Evolutionary conservation across 2,888 invertebrate species (phyloP), one percentile per base, ranked within the genome.

Genomic region (Tubulanus polymorphus): DNA sequence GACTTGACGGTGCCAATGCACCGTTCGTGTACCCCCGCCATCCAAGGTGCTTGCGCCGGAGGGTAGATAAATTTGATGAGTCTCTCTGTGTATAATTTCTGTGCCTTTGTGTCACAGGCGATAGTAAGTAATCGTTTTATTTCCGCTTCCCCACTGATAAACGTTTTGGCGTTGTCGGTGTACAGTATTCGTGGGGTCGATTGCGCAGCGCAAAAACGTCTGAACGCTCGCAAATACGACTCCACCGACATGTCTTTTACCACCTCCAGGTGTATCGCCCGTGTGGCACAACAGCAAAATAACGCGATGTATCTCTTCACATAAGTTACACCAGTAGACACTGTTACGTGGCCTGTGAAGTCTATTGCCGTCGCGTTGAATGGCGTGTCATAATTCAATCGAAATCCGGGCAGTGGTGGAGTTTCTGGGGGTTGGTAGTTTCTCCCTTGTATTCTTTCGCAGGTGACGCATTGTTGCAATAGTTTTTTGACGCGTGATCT

Each of bases 91-190:
- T 20, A 23, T 18, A 25, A 41, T n/a, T 26, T 26, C 18, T 41
- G 25, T 15, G 35, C 12, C 15, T 45, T 18, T n/a, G 15, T 6
- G 12, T 23, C 18, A 5, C 25, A 23, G 12, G 28, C 26, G 10
- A 51, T 8, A 25, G 20, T 12, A 51, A 15, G 15, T 15, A 51
- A 6, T 12, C 35, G 18, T 18, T 41, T 37, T 6, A 35, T 26
- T 41, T 41, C 41, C 41, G 41, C 15, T 23, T 41, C 41, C 8
- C 37, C 37, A 5, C 32, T 15, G 26, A 41, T 41, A 26, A 51
- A 51, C 6, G 51, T 51, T 27, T 51, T 46, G 1, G 51, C 51
- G 27, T 51, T 51, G 23, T 51, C 51, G 1, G 35, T 25, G 35
- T 25, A 20, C 15, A 51, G 37, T 26, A 41, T 46, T 12, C 10